Evolutionary conservation across 1,140 invertebrate species (phyloP).

Genomic region (Diachasma alloeum): DNA sequence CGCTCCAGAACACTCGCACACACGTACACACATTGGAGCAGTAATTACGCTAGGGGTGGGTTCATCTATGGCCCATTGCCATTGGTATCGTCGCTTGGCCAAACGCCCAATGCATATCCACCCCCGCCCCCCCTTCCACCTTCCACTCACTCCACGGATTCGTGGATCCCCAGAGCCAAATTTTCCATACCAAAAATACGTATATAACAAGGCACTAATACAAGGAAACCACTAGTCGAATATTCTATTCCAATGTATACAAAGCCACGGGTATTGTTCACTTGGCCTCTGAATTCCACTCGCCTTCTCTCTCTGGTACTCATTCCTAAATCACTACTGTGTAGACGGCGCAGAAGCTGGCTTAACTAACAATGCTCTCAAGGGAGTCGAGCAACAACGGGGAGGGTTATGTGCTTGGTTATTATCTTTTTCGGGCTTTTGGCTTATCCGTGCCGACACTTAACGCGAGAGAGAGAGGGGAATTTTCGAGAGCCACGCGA

Average conservation of each 20-base stretch:
- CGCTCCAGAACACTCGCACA: slow-evolving; percentile 45
- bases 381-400: background rate
- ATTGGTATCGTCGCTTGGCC: slow-evolving; percentile 37
- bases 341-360: slow-evolving; percentile 33
- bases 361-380: slow-evolving; percentile 47
- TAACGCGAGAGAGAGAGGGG: background rate
- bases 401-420: background rate
- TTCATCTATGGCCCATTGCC: slow-evolving; percentile 50
- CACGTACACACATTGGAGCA: slow-evolving; percentile 27
- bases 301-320: background rate
- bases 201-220: background rate
- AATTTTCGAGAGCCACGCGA: background rate
- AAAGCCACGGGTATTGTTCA: background rate
- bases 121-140: background rate
- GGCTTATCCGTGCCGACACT: background rate
- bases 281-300: background rate
- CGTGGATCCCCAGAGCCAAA: background rate
- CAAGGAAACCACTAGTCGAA: background rate
- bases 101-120: background rate
- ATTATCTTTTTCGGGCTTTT: background rate
- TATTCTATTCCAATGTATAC: background rate
- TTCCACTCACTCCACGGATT: background rate
- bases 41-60: slow-evolving; percentile 35
- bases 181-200: background rate
- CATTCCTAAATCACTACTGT: slow-evolving; percentile 42